Conservation (phyloP, 2,797 vertebrate genomes). For the Halcyon smyrnensis region DNA sequence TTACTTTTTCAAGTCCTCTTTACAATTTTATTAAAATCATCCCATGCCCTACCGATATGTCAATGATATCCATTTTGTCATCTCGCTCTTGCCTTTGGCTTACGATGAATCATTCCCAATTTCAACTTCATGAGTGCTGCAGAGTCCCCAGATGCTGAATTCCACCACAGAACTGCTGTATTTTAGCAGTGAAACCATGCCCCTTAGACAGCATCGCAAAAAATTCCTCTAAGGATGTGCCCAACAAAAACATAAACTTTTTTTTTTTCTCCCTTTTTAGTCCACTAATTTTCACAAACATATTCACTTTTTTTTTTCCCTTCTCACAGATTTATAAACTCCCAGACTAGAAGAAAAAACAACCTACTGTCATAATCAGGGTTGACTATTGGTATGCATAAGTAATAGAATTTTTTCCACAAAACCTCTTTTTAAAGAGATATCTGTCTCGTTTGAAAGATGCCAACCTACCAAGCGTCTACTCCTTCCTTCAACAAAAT, state of each 20-base stretch:
- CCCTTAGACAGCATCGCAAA: neutral
- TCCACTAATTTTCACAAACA: neutral
- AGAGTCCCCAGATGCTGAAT: neutral
- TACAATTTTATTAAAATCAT: neutral
- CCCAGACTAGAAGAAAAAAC: neutral
- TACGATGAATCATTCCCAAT: neutral
- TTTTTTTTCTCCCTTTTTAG: neutral
- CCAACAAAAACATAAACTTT: accelerated
- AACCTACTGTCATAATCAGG: neutral
- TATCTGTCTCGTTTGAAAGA: neutral
- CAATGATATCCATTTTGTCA: neutral
- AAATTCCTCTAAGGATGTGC: neutral
- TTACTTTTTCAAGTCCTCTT: neutral
- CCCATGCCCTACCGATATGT: neutral
- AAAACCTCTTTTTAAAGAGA: neutral
- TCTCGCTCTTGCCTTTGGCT: neutral
- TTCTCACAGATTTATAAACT: neutral
- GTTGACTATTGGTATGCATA: neutral
- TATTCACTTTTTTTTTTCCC: neutral
- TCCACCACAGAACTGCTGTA: neutral
- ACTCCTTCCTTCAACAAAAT: neutral
- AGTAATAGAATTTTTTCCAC: neutral
- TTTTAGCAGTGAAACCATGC: neutral
- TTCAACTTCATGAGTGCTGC: neutral
- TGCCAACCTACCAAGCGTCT: neutral